Percentiles rank a stretch among this genome's conserved stretches.
Conservation (phyloP, 1,140 invertebrate genomes). For the Lethocerus indicus region DNA sequence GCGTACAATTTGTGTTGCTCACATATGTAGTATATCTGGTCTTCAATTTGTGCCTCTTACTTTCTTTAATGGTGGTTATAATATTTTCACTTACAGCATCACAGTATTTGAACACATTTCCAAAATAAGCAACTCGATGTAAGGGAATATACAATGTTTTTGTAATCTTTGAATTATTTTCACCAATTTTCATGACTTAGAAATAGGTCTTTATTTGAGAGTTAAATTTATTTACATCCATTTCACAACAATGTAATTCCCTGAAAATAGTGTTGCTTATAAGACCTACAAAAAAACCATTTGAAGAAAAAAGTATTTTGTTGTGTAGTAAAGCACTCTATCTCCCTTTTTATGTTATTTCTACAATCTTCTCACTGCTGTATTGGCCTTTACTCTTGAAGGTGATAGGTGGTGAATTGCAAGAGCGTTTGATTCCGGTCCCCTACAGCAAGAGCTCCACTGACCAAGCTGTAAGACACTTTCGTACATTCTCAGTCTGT, state of each 20-base stretch:
- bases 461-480: constrained; percentile 94
- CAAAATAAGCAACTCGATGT: not conserved
- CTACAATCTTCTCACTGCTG: constrained; percentile 15
- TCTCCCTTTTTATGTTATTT: constrained; percentile 12
- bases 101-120: constrained; percentile 2
- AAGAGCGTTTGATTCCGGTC: constrained; percentile 97
- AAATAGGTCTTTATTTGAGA: no score
- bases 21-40: constrained; percentile 4
- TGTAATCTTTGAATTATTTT: no score
- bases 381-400: constrained; percentile 69
- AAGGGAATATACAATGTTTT: not conserved
- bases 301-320: constrained; percentile 1
- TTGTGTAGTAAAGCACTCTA: constrained; percentile 13
- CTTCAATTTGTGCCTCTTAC: constrained; percentile 3
- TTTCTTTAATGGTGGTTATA: constrained; percentile 8
- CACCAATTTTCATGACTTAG: no score
- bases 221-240: no score
- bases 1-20: not conserved
- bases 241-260: no score
- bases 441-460: constrained; percentile 98
- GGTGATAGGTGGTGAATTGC: constrained; percentile 98
- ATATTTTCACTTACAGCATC: constrained; percentile 10
- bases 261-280: no score
- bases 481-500: constrained; percentile 30
- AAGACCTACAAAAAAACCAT: no score